Evolutionary conservation across 2,113 vertebrate genomes (phyloP).

Genomic region (Scartelaos histophorus): DNA sequence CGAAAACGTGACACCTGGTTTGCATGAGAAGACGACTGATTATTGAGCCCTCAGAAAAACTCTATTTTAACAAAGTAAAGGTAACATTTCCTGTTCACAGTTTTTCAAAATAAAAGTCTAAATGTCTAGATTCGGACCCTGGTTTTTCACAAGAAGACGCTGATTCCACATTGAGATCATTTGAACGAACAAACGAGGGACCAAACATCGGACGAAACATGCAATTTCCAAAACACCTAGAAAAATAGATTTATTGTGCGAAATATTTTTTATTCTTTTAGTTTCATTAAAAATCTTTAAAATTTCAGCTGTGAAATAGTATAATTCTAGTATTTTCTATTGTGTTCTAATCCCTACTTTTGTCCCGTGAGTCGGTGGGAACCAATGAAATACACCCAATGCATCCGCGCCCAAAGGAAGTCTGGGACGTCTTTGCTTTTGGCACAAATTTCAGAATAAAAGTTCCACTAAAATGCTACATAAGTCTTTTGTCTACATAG

Average conservation of each 20-base stretch:
- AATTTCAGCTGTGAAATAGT: constrained; percentile 79
- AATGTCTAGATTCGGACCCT: constrained; percentile 51
- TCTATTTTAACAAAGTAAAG: not conserved
- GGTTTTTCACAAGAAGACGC: constrained; percentile 70
- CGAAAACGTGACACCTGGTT: not conserved
- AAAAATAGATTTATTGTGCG: constrained; percentile 87
- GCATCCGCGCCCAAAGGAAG: constrained; percentile 93
- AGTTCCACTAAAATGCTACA: constrained; percentile 84
- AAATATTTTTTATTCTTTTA: constrained; percentile 80
- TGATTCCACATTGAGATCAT: constrained; percentile 41
- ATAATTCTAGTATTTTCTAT: constrained; percentile 51
- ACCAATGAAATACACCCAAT: constrained; percentile 99
- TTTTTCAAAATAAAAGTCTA: not conserved
- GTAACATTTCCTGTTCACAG: not conserved
- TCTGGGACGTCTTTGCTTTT: constrained; percentile 85
- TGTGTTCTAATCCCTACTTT: constrained; percentile 32
- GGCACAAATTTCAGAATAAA: constrained; percentile 69
- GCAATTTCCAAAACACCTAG: constrained; percentile 84
- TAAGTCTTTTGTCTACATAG: constrained; percentile 53
- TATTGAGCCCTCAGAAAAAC: not conserved
- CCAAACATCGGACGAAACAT: constrained; percentile 72
- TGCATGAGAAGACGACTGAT: not conserved
- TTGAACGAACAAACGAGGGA: constrained; percentile 47
- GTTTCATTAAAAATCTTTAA: constrained; percentile 83
- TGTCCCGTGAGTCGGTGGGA: constrained; percentile 79